A percentile compares a stretch with the other conserved stretches of the same genome.
Evolutionary conservation across 2,888 invertebrate species (phyloP).

Genomic region (Mythimna vitellina): DNA sequence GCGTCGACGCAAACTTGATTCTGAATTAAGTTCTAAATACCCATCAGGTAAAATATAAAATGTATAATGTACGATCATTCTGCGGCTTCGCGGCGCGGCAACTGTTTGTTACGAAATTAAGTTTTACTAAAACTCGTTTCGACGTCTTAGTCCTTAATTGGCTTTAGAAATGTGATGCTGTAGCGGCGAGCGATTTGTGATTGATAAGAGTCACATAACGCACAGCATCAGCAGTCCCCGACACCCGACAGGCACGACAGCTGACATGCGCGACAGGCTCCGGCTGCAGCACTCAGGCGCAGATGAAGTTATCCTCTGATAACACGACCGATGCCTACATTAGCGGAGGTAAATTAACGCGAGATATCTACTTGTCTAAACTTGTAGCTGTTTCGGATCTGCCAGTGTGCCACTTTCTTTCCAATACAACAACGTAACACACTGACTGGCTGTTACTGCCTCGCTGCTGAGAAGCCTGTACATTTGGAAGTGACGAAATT

Average conservation of each 20-base stretch:
- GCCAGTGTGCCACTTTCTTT: constrained; percentile 43
- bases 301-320: constrained; percentile 53
- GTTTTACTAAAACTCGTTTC: constrained; percentile 70
- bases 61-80: constrained; percentile 74
- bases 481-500: constrained; percentile 53
- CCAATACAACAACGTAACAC: constrained; percentile 40
- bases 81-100: constrained; percentile 64
- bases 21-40: constrained; percentile 78
- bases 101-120: constrained; percentile 68
- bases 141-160: constrained; percentile 72
- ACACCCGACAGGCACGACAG: constrained; percentile 2
- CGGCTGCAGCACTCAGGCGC: constrained; percentile 25
- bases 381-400: constrained; percentile 34
- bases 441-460: constrained; percentile 12
- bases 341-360: constrained; percentile 58
- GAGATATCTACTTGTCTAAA: constrained; percentile 30
- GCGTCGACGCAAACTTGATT: constrained; percentile 70
- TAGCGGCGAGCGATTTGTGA: constrained; percentile 61
- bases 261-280: not conserved
- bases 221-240: constrained; percentile 22
- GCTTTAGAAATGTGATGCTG: constrained; percentile 70
- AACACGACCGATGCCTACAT: constrained; percentile 31
- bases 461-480: constrained; percentile 27
- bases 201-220: constrained; percentile 62
- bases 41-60: constrained; percentile 68